phyloP scores from a whole-genome alignment of 2,888 invertebrate species.

The Cheilosia scutellata region DNA sequence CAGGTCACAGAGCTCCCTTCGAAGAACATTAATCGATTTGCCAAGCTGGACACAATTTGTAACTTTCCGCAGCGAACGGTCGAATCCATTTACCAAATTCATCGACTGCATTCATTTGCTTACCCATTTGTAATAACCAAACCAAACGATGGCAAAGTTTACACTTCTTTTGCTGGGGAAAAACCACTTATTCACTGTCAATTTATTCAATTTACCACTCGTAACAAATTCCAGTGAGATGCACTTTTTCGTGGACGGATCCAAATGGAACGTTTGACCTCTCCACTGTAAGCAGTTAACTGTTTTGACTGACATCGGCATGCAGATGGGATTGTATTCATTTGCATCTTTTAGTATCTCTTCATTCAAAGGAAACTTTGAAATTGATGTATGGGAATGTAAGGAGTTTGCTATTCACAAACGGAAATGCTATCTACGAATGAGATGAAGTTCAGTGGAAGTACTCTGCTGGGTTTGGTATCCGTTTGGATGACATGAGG shows the following conservation, averaged over 20 bases:
- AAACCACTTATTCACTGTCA: constrained; percentile 44
- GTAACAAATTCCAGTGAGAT: constrained; percentile 6
- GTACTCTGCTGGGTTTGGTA: not conserved
- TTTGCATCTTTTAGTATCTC: constrained; percentile 39
- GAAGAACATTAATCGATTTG: not conserved
- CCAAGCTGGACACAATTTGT: not conserved
- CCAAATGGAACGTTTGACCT: not conserved
- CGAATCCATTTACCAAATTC: not conserved
- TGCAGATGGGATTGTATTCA: constrained; percentile 3
- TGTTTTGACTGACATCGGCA: constrained; percentile 24
- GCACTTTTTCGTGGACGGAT: not conserved
- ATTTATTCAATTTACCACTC: constrained; percentile 43
- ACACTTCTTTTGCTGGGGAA: not conserved
- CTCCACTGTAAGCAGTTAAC: constrained; percentile 7
- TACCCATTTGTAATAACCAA: not conserved
- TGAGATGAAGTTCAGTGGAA: not conserved
- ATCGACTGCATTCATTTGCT: not conserved
- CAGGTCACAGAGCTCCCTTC: not conserved
- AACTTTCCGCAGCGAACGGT: not conserved
- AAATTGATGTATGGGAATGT: constrained; percentile 32
- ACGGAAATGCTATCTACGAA: not conserved
- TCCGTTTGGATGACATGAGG: not conserved
- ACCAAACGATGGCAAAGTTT: not conserved
- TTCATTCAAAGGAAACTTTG: constrained; percentile 10
- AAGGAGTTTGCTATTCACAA: constrained; percentile 3